Evolutionary conservation across 2,888 invertebrate species (phyloP), one percentile per base, ranked within the genome.

Genomic region (Blomia tropicalis): DNA sequence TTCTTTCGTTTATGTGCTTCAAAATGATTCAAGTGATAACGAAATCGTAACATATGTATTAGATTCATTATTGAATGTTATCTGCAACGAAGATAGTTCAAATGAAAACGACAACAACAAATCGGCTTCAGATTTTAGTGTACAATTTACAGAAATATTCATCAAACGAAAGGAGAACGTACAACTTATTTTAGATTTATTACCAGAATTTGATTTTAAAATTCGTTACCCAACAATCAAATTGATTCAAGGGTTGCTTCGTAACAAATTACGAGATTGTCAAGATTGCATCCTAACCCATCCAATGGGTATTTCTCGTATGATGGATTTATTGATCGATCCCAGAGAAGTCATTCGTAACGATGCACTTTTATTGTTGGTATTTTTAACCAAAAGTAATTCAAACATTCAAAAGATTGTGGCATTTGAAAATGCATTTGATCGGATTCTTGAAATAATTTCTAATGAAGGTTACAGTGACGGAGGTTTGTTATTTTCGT

Each of bases 341-440:
- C 87, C 84, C 62, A 79, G 96, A 68, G 96, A 98, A 78, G 87
- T 96, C 1, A 86, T 96, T 64, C 77, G 96, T 66, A 96, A 96
- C 73, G 93, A 95, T 77, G 89, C 90, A 0, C 76, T 99, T 11
- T 75, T 98, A 4, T 77, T 99, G 56, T 78, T 99, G 0, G 88
- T 88, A 66, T 88, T 91, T 70, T 75, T 99, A 69, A 95, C 95
- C 0, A 85, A 86, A 78, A 85, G 86, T 17, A 95, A 98, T 76
- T 87, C 92, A 0, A 95, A 92, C 73, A 91, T 96, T 70, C 95
- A 96, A 74, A 98, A 96, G 77, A 95, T 99, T 70, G 92, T 99
- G 0, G 95, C 96, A 0, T 99, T 96, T 74, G 96, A 99, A 74
- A 96, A 95, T 76, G 93, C 93, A 0, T 99, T 98, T 72, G 95